Evolutionary conservation across 1,140 invertebrate genomes (phyloP).

Genomic region (Mesaphorura yosii): DNA sequence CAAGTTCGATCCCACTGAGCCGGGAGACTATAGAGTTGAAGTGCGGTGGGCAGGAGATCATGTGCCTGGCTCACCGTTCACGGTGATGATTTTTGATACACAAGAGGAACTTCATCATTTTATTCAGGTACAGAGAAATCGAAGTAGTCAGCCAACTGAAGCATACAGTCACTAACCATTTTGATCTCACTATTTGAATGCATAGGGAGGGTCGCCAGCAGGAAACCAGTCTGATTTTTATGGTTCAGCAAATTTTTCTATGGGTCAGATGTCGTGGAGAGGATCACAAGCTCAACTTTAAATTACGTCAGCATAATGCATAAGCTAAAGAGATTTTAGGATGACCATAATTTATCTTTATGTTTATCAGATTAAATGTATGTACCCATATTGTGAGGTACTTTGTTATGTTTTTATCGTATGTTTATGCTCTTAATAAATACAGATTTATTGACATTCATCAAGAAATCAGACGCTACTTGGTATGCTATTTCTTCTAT

Average conservation of each 20-base stretch:
- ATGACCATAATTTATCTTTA: background rate
- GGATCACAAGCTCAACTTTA: constrained; percentile 38
- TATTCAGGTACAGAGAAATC: constrained; percentile 34
- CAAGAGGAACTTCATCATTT: constrained; percentile 76
- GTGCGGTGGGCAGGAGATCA: constrained; percentile 92
- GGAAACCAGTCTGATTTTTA: constrained; percentile 40
- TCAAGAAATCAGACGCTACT: too few relatives aligned
- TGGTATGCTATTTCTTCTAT: too few relatives aligned
- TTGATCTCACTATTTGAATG: background rate
- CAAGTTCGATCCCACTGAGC: constrained; percentile 93
- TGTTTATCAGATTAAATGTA: background rate
- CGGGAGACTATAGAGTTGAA: constrained; percentile 94
- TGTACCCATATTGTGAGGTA: too few relatives aligned
- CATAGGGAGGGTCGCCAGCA: constrained; percentile 39
- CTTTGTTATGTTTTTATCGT: too few relatives aligned
- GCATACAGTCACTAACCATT: too few relatives aligned
- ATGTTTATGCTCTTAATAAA: too few relatives aligned
- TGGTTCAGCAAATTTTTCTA: constrained; percentile 43
- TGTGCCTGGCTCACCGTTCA: constrained; percentile 76
- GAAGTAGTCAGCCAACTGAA: background rate
- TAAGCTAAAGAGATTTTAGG: background rate
- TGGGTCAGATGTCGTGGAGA: constrained; percentile 41
- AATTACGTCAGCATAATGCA: constrained; percentile 7
- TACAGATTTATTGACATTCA: too few relatives aligned
- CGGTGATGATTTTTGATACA: constrained; percentile 97